phyloP scores from a whole-genome alignment of 2,888 invertebrate species.

The Atherix ibis region DNA sequence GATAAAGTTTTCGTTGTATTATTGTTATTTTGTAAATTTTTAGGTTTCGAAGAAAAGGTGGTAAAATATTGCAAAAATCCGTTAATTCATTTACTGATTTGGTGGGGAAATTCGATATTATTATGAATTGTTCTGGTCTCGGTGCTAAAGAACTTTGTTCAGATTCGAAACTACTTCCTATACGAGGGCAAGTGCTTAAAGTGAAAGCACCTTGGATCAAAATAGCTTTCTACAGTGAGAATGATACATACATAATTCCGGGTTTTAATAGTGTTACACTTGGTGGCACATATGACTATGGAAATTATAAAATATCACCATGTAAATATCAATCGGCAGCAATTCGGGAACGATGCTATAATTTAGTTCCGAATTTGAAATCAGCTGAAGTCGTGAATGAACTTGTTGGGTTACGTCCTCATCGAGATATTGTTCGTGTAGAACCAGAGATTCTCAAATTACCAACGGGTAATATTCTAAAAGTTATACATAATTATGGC shows the following conservation, averaged over 20 bases:
- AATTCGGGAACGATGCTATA: conserved; percentile 63
- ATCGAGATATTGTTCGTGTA: conserved; percentile 55
- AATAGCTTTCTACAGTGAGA: conserved; percentile 72
- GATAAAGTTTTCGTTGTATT: not conserved
- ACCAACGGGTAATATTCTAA: conserved; percentile 31
- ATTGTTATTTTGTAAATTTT: conserved; percentile 5
- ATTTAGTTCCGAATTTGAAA: conserved; percentile 54
- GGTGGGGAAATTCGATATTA: conserved; percentile 44
- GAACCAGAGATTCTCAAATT: conserved; percentile 41
- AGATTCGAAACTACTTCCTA: conserved; percentile 58
- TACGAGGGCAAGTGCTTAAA: conserved; percentile 71
- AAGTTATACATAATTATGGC: conserved; percentile 85
- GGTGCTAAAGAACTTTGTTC: conserved; percentile 63
- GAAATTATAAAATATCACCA: conserved; percentile 50
- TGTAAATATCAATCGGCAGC: conserved; percentile 56
- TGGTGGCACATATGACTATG: conserved; percentile 74
- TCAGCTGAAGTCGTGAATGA: conserved; percentile 42
- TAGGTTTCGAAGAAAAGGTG: conserved; percentile 47
- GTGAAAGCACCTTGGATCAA: conserved; percentile 80
- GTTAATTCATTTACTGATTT: conserved; percentile 46
- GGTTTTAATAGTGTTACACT: conserved; percentile 57
- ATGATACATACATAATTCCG: conserved; percentile 75
- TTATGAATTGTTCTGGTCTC: conserved; percentile 76
- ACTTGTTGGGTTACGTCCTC: conserved; percentile 70
- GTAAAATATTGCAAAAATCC: conserved; percentile 39